Base-by-base conservation (phyloP, 2,888 invertebrate species). In the Thereva unica region DNA sequence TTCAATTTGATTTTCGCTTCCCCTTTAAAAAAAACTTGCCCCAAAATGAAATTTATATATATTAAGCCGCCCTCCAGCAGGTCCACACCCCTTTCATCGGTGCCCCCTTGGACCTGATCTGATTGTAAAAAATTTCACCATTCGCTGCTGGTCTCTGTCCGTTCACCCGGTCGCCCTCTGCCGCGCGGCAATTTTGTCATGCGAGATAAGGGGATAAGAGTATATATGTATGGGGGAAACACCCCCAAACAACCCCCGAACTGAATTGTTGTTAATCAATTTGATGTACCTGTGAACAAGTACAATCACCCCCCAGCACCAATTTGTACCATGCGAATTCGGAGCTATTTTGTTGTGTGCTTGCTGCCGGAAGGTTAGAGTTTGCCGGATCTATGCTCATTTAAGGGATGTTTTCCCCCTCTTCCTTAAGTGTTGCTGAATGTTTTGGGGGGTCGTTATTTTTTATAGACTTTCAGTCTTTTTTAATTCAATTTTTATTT, bases 231-330 rank as follows among this genome's bases (percentile, higher is more conserved):
- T 23, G 23, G 23, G 23, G 23, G 10, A 44, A 57, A 34, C 42
- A 44, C 12, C 9, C 47, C 42, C 23, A 9, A 4, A 3, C 4
- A 35, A 47, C 49, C 59, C 47, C 34, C 35, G 50, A 40, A 38
- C 55, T 12, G 8, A 40, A 41, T 6, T 64, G 45, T 45, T 40
- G 71, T 73, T 73, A 73, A 73, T 73, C 73, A 73, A 73, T 69
- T 73, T 73, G 71, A 73, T 73, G 72, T 71, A 70, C 69, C 69
- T 70, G 72, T 70, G 71, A 73, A 72, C 72, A 72, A 73, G 72
- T 72, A 72, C 71, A 72, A 73, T 73, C 73, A 73, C 71, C 50
- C 53, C 53, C 53, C 34, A 53, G 23, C 55, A 52, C 53, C 64
- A 42, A 64, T 52, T 63, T 64, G 9, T 42, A 7, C 44, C 53